Evolutionary conservation across 2,113 vertebrate genomes (phyloP), one percentile per base, ranked within the genome.

Genomic region (Cyanistes caeruleus): DNA sequence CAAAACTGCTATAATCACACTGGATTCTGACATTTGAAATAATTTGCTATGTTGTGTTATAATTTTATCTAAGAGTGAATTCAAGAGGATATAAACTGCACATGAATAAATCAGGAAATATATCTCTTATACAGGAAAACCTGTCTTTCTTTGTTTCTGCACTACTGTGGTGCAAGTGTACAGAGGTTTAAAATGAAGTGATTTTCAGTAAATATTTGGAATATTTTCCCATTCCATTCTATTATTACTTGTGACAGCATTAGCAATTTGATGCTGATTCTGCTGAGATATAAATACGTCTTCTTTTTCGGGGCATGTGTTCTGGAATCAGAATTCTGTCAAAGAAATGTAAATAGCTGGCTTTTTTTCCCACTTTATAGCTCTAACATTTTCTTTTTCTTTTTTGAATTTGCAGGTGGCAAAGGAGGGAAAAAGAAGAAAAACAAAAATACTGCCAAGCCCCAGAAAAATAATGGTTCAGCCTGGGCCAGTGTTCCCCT

Each of bases 371-470:
- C 28, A 58, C 33, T 30, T 37, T 84, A 27, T 72, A 78, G 90
- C 48, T 92, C 55, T 96, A 96, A 96, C 24, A 25, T 79, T 97
- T 84, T 59, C 1, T 64, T 95, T 81, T 86, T 75, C 15, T 80
- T 94, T 95, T 78, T 97, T 95, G 65, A 44, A 97, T 90, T 96
- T 98, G 77, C 95, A 99, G 99, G 99, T 98, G 99, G 99, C 15
- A 99, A 99, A 98, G 99, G 99, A 97, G 99, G 99, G 37, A 99
- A 99, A 98, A 99, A 99, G 98, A 99, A 99, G 98, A 99, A 99
- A 98, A 99, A 89, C 82, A 99, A 99, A 98, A 99, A 98, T 88
- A 97, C 98, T 58, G 97, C 98, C 63, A 99, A 99, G 96, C 95
- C 98, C 12, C 97, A 98, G 86, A 99, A 99, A 98, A 98, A 98